Evolutionary conservation across 1,140 invertebrate genomes (phyloP), one percentile per base, ranked within the genome.

Genomic region (Chironomus tepperi): DNA sequence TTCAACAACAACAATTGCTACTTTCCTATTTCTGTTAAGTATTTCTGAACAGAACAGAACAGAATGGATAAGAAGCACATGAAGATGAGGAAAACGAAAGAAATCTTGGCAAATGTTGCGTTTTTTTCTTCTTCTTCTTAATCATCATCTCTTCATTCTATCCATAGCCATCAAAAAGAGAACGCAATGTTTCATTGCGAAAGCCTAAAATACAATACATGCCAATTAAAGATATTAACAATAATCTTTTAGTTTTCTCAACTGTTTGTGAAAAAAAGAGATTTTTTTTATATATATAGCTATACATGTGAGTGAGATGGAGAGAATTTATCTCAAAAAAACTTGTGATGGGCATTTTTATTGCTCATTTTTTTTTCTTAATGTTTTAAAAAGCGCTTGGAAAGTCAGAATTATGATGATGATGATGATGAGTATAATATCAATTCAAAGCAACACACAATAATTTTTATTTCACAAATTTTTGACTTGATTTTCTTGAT

Each of bases 391-490:
- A 34, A 34, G 24, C 24, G 47, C 47, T n/a, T 57, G 7, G 47
- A 7, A 57, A 57, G 2, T 57, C 47, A 2, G 47, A 57, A 57
- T 57, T 57, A 57, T 57, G 47, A 57, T 57, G 47, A 57, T 57
- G n/a, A 57, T 57, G 47, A 57, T 57, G 47, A 57, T 57, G 47
- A 57, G n/a, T n/a, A 57, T 57, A 57, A 57, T 57, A 57, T 57
- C 47, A 57, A 57, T 57, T 57, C 47, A 57, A 57, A 57, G n/a
- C 47, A 57, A 57, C 47, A 57, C 47, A 57, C 47, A 57, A 57
- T 57, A 57, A 57, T 57, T 57, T 57, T 57, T 57, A 10, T n/a
- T 7, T 34, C 24, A 34, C 24, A 34, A n/a, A n/a, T n/a, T n/a
- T 34, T 34, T 34, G 24, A n/a, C 24, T 34, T 34, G 24, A 34